Percentiles rank a stretch among this genome's conserved stretches.
Evolutionary conservation across 2,888 invertebrate species (phyloP).

Genomic region (Orthonevra nobilis): DNA sequence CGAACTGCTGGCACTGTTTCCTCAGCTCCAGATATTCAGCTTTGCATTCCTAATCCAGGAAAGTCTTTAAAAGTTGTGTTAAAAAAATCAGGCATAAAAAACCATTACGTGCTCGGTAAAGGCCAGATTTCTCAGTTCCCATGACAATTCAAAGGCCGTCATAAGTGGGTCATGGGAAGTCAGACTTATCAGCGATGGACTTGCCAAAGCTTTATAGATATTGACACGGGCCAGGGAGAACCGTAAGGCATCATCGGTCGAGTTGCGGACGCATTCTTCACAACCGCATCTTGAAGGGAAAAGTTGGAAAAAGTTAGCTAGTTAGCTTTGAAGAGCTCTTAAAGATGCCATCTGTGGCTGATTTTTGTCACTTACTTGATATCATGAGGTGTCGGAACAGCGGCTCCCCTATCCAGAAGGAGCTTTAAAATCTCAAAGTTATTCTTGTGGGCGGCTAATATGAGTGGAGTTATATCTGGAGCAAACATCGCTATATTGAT

Average conservation of each 20-base stretch:
- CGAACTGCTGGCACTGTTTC: slow-evolving; percentile 93
- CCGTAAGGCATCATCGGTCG: slow-evolving; percentile 87
- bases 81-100: not conserved
- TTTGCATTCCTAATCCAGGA: slow-evolving; percentile 87
- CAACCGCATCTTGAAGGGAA: slow-evolving; percentile 86
- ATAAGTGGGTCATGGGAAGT: slow-evolving; percentile 95
- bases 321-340: not conserved
- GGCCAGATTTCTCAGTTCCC: slow-evolving; percentile 94
- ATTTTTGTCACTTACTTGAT: slow-evolving; percentile 82
- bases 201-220: slow-evolving; percentile 94
- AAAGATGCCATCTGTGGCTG: not conserved
- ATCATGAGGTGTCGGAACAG: slow-evolving; percentile 94
- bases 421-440: slow-evolving; percentile 98
- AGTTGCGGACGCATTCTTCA: slow-evolving; percentile 89
- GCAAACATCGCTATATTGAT: slow-evolving; percentile 92
- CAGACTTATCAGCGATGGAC: slow-evolving; percentile 95
- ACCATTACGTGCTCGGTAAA: slow-evolving; percentile 88
- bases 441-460: slow-evolving; percentile 95
- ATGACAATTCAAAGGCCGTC: slow-evolving; percentile 96
- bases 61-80: slow-evolving; percentile 2
- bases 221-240: slow-evolving; percentile 94
- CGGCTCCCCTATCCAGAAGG: slow-evolving; percentile 94
- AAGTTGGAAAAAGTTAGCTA: too few species aligned
- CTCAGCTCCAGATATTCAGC: slow-evolving; percentile 92
- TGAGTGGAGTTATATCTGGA: slow-evolving; percentile 95